Percentiles rank a stretch among this genome's conserved stretches.
Evolutionary conservation across 2,113 vertebrate species (phyloP).

Genomic region (Copsychus sechellarum): DNA sequence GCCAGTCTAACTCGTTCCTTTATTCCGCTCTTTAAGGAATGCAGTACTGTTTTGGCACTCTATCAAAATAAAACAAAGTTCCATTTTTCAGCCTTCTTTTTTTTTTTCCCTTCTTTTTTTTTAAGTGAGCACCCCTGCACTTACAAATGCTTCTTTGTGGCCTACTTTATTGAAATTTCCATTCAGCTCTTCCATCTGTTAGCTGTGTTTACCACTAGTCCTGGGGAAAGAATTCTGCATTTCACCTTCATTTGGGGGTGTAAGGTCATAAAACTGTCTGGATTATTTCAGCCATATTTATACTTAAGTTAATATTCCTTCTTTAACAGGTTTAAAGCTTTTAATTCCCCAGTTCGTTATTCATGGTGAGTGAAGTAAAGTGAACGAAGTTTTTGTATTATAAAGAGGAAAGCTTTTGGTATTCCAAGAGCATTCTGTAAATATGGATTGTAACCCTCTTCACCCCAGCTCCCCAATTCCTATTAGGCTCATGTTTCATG

Average conservation of each 20-base stretch:
- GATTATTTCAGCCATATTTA: constrained; percentile 85
- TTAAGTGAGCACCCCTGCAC: constrained; percentile 71
- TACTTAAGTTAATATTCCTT: constrained; percentile 83
- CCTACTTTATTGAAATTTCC: constrained; percentile 85
- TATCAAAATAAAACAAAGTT: constrained; percentile 86
- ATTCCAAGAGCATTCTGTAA: constrained; percentile 48
- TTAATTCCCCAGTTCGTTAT: constrained; percentile 79
- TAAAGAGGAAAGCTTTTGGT: constrained; percentile 62
- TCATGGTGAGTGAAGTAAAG: constrained; percentile 63
- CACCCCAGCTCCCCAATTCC: constrained; percentile 10
- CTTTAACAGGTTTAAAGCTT: constrained; percentile 84
- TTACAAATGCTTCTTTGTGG: constrained; percentile 86
- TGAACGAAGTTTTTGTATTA: constrained; percentile 72
- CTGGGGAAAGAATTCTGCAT: constrained; percentile 80
- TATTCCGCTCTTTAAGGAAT: constrained; percentile 83
- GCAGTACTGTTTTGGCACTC: constrained; percentile 81
- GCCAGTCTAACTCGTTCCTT: constrained; percentile 83
- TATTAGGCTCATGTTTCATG: constrained; percentile 3
- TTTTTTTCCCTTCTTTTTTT: not conserved
- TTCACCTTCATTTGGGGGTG: constrained; percentile 81
- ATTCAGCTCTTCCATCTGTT: constrained; percentile 84
- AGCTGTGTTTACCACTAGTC: constrained; percentile 80
- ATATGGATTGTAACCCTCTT: constrained; percentile 45
- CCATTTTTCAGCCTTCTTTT: constrained; percentile 74
- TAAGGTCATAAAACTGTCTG: constrained; percentile 87